phyloP scores from a whole-genome alignment of 2,888 invertebrate genomes.

The Axea sp. region DNA sequence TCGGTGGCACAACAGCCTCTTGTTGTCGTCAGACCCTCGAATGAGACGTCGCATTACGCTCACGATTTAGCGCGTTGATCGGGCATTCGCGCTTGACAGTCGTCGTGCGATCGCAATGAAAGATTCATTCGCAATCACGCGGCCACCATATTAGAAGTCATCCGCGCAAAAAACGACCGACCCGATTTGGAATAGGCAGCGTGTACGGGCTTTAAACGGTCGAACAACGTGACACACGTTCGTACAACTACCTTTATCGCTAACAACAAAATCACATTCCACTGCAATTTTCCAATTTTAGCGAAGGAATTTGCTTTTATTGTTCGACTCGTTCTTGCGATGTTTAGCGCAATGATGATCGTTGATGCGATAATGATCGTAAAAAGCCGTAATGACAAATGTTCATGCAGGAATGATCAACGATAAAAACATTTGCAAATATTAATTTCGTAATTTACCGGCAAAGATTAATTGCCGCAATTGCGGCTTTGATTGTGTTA shows the following conservation, averaged over 20 bases:
- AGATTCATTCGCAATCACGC: slow-evolving; percentile 66
- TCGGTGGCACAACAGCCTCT: slow-evolving; percentile 9
- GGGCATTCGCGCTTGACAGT: slow-evolving; percentile 14
- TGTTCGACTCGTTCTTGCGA: slow-evolving; percentile 18
- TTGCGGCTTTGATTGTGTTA: no score
- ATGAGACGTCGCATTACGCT: slow-evolving; percentile 30
- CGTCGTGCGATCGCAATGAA: slow-evolving; percentile 62
- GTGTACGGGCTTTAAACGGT: slow-evolving; percentile 14
- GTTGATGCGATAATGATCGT: slow-evolving; percentile 11
- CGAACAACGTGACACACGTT: slow-evolving; percentile 37
- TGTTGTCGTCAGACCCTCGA: slow-evolving; percentile 28
- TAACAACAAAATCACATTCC: slow-evolving; percentile 28
- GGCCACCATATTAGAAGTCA: slow-evolving; percentile 57
- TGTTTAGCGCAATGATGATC: not conserved
- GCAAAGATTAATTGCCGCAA: no score
- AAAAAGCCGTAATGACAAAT: no score
- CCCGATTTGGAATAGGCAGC: slow-evolving; percentile 68
- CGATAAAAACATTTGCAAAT: no score
- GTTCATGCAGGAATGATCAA: no score
- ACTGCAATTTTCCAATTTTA: slow-evolving; percentile 32
- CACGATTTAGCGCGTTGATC: slow-evolving; percentile 38
- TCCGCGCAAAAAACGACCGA: slow-evolving; percentile 66
- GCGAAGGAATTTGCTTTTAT: slow-evolving; percentile 26
- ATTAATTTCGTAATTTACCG: no score
- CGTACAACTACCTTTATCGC: slow-evolving; percentile 17